Base-by-base conservation (phyloP, 2,113 vertebrate species). In the Puffinus mauretanicus region DNA sequence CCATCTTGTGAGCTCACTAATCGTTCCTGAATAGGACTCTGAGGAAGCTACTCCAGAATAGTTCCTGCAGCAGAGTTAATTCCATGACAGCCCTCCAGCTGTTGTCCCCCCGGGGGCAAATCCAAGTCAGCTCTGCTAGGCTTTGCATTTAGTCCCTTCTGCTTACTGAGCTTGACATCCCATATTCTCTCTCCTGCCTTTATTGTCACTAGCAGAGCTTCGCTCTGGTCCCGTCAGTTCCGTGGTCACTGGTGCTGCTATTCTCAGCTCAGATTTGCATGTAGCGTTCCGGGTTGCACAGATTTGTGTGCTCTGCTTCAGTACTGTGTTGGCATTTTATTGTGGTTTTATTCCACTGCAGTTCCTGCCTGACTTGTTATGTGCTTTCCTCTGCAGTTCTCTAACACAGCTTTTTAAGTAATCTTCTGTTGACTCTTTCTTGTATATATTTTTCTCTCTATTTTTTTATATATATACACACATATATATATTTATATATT, bases 301-400 rank as follows among this genome's bases (percentile, higher is more conserved):
- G 93, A 96, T 95, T 81, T 94, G 86, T 95, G 93, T 65, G 86
- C 90, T 93, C 70, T 73, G 61, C 82, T 85, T 96, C 82, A 80
- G 70, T 30, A 57, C 91, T 61, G 75, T 95, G 84, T 70, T 95
- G 93, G 93, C 92, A 96, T 96, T 97, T 97, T 92, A 95, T 86
- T 94, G 82, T 86, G 93, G 82, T 95, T 95, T 90, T 89, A 90
- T 96, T 97, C 92, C 78, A 91, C 94, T 96, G 96, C 91, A 77
- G 91, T 82, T 90, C 96, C 90, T 97, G 93, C 67, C 90, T 93
- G 95, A 81, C 95, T 95, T 95, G 93, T 81, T 96, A 81, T 54
- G 65, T 92, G 65, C 96, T 95, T 92, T 93, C 82, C 94, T 94
- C 95, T 94, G 94, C 93, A 84, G 95, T 76, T 87, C 89, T 95